phyloP scores from a whole-genome alignment of 2,888 invertebrate genomes.

The Drosophila lutescens region DNA sequence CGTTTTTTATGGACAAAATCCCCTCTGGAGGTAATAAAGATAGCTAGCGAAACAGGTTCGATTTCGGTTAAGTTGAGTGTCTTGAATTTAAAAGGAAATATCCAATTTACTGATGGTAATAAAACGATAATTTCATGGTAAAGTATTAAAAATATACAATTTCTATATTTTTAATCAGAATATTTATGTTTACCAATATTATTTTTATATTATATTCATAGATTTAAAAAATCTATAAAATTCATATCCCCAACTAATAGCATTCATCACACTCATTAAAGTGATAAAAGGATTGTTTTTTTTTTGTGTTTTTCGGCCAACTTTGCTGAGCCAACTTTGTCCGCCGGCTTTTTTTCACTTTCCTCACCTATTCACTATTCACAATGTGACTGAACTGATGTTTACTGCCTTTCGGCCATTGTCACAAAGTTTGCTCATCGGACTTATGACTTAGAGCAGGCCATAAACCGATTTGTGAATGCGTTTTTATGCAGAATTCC shows the following conservation, averaged over 20 bases:
- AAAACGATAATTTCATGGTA: too few relatives aligned
- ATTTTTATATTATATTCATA: too few relatives aligned
- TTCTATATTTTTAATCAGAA: too few relatives aligned
- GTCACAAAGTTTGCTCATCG: slow-evolving; percentile 61
- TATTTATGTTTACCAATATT: too few relatives aligned
- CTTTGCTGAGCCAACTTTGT: slow-evolving; percentile 37
- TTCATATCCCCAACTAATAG: neutral
- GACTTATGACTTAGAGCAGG: slow-evolving; percentile 48
- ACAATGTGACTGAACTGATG: slow-evolving; percentile 36
- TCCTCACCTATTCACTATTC: slow-evolving; percentile 28
- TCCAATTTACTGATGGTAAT: too few relatives aligned
- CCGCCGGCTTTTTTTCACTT: slow-evolving; percentile 27
- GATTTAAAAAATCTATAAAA: neutral
- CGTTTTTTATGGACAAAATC: slow-evolving; percentile 8
- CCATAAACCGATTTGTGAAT: slow-evolving; percentile 64
- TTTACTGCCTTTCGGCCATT: slow-evolving; percentile 25
- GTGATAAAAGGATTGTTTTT: slow-evolving; percentile 2
- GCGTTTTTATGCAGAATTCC: slow-evolving; percentile 31
- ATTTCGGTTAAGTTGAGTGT: neutral
- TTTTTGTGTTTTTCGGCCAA: slow-evolving; percentile 4
- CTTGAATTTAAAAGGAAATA: neutral
- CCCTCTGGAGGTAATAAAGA: neutral
- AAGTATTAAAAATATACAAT: too few relatives aligned
- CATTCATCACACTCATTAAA: slow-evolving; percentile 6
- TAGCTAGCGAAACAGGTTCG: slow-evolving; percentile 1